Conservation (phyloP, 2,113 vertebrate species). For the Tachuris rubrigastra region DNA sequence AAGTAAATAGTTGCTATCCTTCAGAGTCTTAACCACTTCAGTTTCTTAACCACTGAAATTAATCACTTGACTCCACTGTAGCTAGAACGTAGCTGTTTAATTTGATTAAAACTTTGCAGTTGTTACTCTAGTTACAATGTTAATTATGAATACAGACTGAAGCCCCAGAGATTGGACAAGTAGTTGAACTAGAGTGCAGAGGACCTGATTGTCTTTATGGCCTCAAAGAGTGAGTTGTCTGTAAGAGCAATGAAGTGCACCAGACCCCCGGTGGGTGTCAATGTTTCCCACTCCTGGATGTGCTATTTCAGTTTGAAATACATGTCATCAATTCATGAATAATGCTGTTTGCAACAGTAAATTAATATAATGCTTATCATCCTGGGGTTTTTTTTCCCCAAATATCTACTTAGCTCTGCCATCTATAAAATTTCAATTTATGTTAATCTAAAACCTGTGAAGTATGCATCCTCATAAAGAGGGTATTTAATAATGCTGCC, state of each 20-base stretch:
- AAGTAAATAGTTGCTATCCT: not conserved
- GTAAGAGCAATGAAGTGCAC: too few species aligned
- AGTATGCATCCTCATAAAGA: not conserved
- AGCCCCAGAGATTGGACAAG: not conserved
- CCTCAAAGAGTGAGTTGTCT: not conserved
- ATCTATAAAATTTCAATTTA: not conserved
- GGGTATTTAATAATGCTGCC: not conserved
- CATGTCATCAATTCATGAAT: not conserved
- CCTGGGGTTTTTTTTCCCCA: not conserved
- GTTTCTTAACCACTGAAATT: not conserved
- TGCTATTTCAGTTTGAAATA: not conserved
- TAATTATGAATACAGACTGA: not conserved
- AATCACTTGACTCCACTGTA: not conserved
- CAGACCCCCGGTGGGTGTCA: not conserved
- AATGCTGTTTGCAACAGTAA: not conserved
- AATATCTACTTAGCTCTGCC: not conserved
- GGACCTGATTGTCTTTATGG: not conserved
- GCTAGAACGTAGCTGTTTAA: not conserved
- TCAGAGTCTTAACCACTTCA: not conserved
- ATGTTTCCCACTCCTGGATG: not conserved
- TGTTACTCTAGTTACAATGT: not conserved
- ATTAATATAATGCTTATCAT: not conserved
- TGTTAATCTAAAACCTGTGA: not conserved
- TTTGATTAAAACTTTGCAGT: not conserved
- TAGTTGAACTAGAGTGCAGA: not conserved